Percentiles rank a stretch among this genome's conserved stretches.
Evolutionary conservation across 2,888 invertebrate genomes (phyloP).

Genomic region (Galeruca laticollis): DNA sequence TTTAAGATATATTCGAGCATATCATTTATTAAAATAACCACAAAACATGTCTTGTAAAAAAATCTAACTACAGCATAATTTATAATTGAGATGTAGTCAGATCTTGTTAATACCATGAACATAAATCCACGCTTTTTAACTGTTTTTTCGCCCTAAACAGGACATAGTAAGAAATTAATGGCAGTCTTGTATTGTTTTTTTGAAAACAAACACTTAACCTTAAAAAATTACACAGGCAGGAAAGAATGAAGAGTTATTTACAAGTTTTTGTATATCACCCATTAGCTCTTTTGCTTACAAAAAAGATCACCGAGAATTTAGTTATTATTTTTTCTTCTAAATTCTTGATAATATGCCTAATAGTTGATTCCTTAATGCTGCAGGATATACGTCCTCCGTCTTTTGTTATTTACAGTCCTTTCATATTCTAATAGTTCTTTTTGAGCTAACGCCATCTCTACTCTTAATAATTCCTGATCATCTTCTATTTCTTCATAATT

Average conservation of each 20-base stretch:
- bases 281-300: slow-evolving; percentile 50
- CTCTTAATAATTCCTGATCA: slow-evolving; percentile 65
- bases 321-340: slow-evolving; percentile 7
- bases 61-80: background rate
- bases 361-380: slow-evolving; percentile 51
- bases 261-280: slow-evolving; percentile 55
- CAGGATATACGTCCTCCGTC: slow-evolving; percentile 59
- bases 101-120: background rate
- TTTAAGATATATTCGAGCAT: background rate
- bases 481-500: slow-evolving; percentile 82
- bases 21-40: no score
- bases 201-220: slow-evolving; percentile 39
- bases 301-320: slow-evolving; percentile 29
- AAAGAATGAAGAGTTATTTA: slow-evolving; percentile 47
- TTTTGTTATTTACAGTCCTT: slow-evolving; percentile 60
- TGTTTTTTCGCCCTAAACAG: background rate
- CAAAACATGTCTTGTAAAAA: no score
- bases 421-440: slow-evolving; percentile 64
- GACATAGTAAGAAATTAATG: slow-evolving; percentile 31
- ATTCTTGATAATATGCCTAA: slow-evolving; percentile 26
- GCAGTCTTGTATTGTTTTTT: slow-evolving; percentile 50
- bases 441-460: slow-evolving; percentile 65
- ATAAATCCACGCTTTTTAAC: background rate
- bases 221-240: slow-evolving; percentile 47
- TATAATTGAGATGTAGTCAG: background rate